Base-by-base conservation (phyloP, 2,888 invertebrate species). In the Scelioninae gen. 1 region DNA sequence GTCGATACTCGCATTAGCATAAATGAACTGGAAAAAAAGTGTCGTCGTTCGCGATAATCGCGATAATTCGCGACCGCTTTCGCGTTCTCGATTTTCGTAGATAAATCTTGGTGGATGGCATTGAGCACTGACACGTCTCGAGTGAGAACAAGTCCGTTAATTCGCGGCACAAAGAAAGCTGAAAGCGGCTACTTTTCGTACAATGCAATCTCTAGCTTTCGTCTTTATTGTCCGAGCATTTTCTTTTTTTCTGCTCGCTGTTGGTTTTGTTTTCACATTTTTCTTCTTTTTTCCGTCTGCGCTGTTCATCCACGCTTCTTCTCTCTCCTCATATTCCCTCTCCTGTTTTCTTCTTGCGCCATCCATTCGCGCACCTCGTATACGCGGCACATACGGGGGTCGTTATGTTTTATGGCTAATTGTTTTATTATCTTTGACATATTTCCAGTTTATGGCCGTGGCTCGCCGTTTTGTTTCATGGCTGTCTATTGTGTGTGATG, bases 361-460 rank as follows among this genome's bases (percentile, higher is more conserved):
- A 66, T 62, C 66, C 85, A 83, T 85, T 83, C 84, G 78, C 83
- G 79, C 83, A 77, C 84, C 85, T 79, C 84, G 82, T 81, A 83
- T 86, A 69, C 81, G 82, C 82, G 83, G 87, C 87, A 88, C 89
- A 87, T 90, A 89, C 88, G 90, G 89, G 90, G 90, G 91, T 91
- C 91, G 92, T 92, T 92, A 92, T 88, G 91, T 92, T 92, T 92
- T 92, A 92, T 92, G 91, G 92, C 92, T 92, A 92, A 92, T 92
- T 92, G 91, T 92, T 92, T 92, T 92, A 92, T 92, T 92, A 92
- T 92, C 92, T 92, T 92, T 92, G 92, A 92, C 92, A 92, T 92
- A 92, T 92, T 92, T 92, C 89, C 90, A 90, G 90, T 92, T 92
- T 92, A 92, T 89, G 90, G 89, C 91, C 88, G 85, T 88, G 87